Base-by-base conservation (phyloP, 2,888 invertebrate species). In the Loripinus fragilis region DNA sequence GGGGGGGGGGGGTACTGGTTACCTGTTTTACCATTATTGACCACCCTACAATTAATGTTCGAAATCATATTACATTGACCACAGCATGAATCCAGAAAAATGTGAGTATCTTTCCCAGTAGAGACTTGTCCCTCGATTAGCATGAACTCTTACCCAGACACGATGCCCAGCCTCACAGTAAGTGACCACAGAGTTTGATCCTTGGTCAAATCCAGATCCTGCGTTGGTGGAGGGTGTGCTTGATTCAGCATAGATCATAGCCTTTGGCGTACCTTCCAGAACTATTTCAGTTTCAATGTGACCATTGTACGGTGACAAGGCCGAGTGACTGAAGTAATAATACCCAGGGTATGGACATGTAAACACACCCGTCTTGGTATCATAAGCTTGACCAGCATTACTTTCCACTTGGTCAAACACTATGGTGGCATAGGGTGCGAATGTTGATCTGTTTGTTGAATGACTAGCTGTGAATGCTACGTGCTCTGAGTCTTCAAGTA, bases 31-130 rank as follows among this genome's bases (percentile, higher is more conserved):
- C n/a, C n/a, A n/a, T n/a, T n/a, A n/a, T n/a, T n/a, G n/a, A n/a
- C n/a, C n/a, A n/a, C n/a, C n/a, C n/a, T n/a, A n/a, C n/a, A n/a
- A n/a, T n/a, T n/a, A n/a, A n/a, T n/a, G n/a, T n/a, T n/a, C n/a
- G n/a, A n/a, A n/a, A n/a, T n/a, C n/a, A n/a, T n/a, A n/a, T n/a
- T n/a, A n/a, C n/a, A n/a, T n/a, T n/a, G n/a, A n/a, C n/a, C n/a
- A n/a, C n/a, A n/a, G n/a, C n/a, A n/a, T n/a, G n/a, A n/a, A n/a
- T n/a, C n/a, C n/a, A n/a, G n/a, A n/a, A n/a, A n/a, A n/a, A n/a
- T n/a, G n/a, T n/a, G n/a, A n/a, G n/a, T n/a, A 50, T 50, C 50
- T 50, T 12, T 50, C 50, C 50, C 50, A 50, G 50, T 50, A 50
- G 15, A 50, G 50, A 12, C 5, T 8, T 50, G 50, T 12, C 50